Conservation (phyloP, 2,888 invertebrate genomes). For the Atethmia centrago region DNA sequence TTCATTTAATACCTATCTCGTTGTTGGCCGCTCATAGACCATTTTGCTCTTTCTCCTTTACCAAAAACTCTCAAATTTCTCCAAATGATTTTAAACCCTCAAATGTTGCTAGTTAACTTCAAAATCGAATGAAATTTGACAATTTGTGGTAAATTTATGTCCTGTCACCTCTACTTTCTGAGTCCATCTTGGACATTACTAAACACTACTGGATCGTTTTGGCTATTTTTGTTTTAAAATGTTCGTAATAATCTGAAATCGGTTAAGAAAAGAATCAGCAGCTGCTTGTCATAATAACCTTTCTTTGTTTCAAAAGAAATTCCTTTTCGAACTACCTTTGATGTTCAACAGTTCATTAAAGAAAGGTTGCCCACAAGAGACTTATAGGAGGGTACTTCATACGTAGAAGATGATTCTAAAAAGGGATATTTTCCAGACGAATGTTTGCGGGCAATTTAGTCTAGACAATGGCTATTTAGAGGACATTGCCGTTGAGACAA, state of each 20-base stretch:
- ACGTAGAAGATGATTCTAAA: constrained; percentile 1
- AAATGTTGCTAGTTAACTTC: too few relatives aligned
- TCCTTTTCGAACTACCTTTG: not conserved
- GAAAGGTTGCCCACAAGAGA: constrained; percentile 9
- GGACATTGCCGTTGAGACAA: constrained; percentile 47
- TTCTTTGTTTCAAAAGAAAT: constrained; percentile 24
- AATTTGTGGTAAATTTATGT: too few relatives aligned
- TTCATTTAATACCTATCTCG: too few relatives aligned
- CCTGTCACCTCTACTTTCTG: too few relatives aligned
- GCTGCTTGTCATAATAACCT: not conserved
- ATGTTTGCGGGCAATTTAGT: constrained; percentile 40
- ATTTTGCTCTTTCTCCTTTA: too few relatives aligned
- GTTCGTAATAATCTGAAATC: too few relatives aligned
- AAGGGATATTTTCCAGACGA: constrained; percentile 30
- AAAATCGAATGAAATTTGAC: too few relatives aligned
- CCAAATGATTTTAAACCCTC: too few relatives aligned
- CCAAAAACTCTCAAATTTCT: too few relatives aligned
- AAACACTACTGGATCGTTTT: too few relatives aligned
- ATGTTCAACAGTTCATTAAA: constrained; percentile 10
- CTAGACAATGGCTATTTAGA: constrained; percentile 58
- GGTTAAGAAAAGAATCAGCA: not conserved
- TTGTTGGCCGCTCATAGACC: too few relatives aligned
- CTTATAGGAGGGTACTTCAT: constrained; percentile 21
- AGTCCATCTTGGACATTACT: not conserved
- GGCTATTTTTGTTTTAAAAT: too few relatives aligned